These are phyloP conservation scores for Eilema sororculum DNA, from an alignment of 2,888 invertebrate genomes.

Conservation along the genomic window DNA sequence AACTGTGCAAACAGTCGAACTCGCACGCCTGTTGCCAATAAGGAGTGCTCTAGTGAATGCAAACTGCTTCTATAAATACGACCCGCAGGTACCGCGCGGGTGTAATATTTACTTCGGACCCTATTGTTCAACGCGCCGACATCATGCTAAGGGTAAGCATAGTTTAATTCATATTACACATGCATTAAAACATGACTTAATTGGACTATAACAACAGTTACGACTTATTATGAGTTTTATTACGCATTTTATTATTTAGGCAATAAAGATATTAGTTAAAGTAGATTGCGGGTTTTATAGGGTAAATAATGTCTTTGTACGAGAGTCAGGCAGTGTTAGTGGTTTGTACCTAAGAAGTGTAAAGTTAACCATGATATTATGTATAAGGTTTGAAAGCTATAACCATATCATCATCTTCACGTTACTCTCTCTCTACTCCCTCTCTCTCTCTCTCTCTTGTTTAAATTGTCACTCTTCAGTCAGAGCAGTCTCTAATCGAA, in stretches of 20 bases:
- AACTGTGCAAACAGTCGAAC: conserved; percentile 1
- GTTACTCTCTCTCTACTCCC: too few relatives aligned
- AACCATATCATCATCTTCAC: too few relatives aligned
- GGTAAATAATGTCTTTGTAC: too few relatives aligned
- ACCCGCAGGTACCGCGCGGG: conserved; percentile 52
- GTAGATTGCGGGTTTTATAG: not conserved
- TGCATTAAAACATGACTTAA: not conserved
- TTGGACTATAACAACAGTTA: not conserved
- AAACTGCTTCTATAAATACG: conserved; percentile 75
- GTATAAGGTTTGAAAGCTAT: too few relatives aligned
- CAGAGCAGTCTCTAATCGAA: too few relatives aligned
- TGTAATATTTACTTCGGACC: conserved; percentile 64
- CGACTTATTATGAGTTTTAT: not conserved
- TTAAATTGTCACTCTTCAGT: too few relatives aligned
- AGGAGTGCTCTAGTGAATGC: conserved; percentile 78
- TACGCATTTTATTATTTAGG: not conserved
- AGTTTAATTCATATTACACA: conserved; percentile 23
- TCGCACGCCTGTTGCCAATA: conserved; percentile 48
- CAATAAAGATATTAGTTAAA: not conserved
- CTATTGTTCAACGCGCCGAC: conserved; percentile 65
- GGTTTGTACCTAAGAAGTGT: too few relatives aligned
- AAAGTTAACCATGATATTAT: not conserved
- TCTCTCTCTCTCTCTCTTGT: too few relatives aligned
- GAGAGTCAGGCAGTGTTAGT: too few relatives aligned
- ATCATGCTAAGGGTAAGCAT: conserved; percentile 72